Evolutionary conservation across 2,113 vertebrate genomes (phyloP), one percentile per base, ranked within the genome.

Genomic region (Castor canadensis): DNA sequence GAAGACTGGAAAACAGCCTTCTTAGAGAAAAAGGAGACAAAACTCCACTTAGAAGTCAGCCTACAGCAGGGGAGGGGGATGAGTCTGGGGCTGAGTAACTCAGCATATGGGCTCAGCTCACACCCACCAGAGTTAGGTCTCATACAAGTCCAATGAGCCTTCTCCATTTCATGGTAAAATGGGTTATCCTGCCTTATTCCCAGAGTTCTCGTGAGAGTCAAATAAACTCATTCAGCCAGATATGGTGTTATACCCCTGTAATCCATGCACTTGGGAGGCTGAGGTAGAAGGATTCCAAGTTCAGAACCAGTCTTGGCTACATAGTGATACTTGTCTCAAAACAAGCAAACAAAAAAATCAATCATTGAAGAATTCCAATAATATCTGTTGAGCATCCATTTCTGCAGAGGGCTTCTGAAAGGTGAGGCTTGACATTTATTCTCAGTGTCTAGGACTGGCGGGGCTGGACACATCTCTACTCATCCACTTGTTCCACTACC

Each of bases 381-480:
- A 32, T 35, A 69, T 16, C 67, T 72, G n/a, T 35, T 30, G 15
- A 38, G 30, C 32, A 80, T 47, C 75, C 56, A 80, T 0, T 9
- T 58, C 17, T 26, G 32, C 60, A 52, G 71, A 67, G 81, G 11
- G 52, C 30, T 85, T 89, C 62, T 77, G 77, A 20, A n/a, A 67
- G 75, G 47, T 82, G 94, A 95, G 93, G 76, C 54, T 94, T 95
- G 93, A 60, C 82, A 96, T 97, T 97, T 95, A 93, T 96, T 87
- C 96, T 97, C 93, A 94, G 97, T 87, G 95, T 95, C 96, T 92
- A 96, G 87, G 97, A 96, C 76, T 26, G 86, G 24, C 84, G 95
- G 87, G 95, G 90, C 95, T 96, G 93, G 91, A 98, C 97, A 97
- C 96, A 92, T 49, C 96, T 96, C 94, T 3, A 5, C 73, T 20